Base-by-base conservation (phyloP, 2,113 vertebrate genomes). In the Parotia lawesii region DNA sequence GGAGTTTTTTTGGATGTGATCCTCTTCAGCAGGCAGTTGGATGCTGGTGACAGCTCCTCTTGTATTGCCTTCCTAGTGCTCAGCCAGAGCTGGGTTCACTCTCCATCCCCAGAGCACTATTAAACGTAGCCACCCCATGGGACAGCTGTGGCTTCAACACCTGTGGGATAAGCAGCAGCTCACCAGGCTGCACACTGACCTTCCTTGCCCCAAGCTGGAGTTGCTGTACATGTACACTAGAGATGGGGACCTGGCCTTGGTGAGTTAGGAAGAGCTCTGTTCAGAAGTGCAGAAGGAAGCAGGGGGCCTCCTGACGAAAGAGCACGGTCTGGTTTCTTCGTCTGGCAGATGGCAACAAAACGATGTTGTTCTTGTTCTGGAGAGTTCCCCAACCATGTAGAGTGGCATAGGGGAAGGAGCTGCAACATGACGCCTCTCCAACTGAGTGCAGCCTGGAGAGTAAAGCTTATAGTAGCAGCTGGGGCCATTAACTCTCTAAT, bases 401-500 rank as follows among this genome's bases (percentile, higher is more conserved):
- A 85, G 79, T 24, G 38, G 54, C 88, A 79, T 57, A 60, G 38
- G 57, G 69, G 84, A 89, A 93, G 74, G 69, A 96, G 61, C 81
- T 90, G 90, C 81, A 96, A 93, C 42, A 73, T 29, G 72, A 89
- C 92, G 92, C 92, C 89, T 96, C 85, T 95, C 66, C 60, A 87
- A 73, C 48, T 4, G 16, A 77, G 38, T n/a, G 80, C 66, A 76
- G 89, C 54, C 5, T 0, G 45, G 40, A 72, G 72, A 91, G 56
- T 25, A 60, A 58, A 54, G 71, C 44, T 62, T 42, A 42, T 5
- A 81, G 85, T 17, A 82, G 61, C 87, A 58, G 38, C 92, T 96
- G 92, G 33, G 25, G 51, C 77, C 74, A 48, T 89, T 93, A 95
- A 86, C 66, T 88, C 70, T 87, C 66, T 81, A 60, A 91, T 92